Evolutionary conservation across 2,888 invertebrate species (phyloP), one percentile per base, ranked within the genome.

Genomic region (Agrotis segetum): DNA sequence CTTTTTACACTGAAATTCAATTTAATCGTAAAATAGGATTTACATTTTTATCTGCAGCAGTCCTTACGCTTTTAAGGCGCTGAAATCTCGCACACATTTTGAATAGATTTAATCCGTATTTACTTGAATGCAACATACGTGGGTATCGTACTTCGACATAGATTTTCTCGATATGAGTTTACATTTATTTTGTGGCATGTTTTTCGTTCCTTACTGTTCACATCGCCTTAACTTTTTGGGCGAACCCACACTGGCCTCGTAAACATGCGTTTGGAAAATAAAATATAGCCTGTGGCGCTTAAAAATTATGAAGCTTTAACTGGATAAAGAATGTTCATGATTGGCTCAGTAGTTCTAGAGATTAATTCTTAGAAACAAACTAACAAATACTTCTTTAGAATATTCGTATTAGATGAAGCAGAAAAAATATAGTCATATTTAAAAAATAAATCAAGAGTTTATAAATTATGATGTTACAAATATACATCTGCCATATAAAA

Each of bases 11-110:
- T 69, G 60, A 59, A 83, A 83, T 82, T 84, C 73, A 77, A 77
- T 80, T 56, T 75, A 74, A 82, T 76, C 77, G 72, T 77, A 67
- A 82, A 80, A 82, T 58, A 63, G 16, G 58, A 85, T 80, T 85
- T 77, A 71, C 83, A 83, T 85, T 85, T 82, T 85, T 81, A 77
- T 83, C 67, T 50, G 67, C 40, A 60, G 60, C 60, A 55, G 60
- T 75, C 44, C 62, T 52, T 52, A 49, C 19, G 64, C 68, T 70
- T 71, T 67, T 65, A 71, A 71, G 66, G 58, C 47, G 46, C 58
- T 47, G 60, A 77, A 50, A 62, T 62, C 44, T 66, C 44, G 50
- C 24, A 59, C 50, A 52, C 55, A 63, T 60, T 74, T 78, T 65
- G 50, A 68, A 67, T 82, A 77, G 53, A 65, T 59, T 76, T 62